Base-by-base conservation (phyloP, 2,888 invertebrate species). In the Phyllotreta cruciferae region DNA sequence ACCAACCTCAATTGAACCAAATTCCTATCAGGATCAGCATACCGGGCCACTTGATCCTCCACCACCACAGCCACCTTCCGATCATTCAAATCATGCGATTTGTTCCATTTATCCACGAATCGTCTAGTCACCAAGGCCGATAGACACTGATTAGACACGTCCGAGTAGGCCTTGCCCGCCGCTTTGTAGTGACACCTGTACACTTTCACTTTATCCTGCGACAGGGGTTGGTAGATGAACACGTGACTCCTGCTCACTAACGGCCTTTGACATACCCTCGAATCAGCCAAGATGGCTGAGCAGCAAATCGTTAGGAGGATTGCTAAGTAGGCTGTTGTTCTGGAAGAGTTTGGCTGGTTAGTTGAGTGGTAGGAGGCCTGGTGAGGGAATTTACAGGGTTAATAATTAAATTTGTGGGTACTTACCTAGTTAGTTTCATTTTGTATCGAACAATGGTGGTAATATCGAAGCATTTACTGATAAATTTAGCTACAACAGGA, bases 131-230 rank as follows among this genome's bases (percentile, higher is more conserved):
- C 13, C 37, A 42, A 49, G 4, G 63, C 63, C 6, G 36, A 42
- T 10, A 63, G 39, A 38, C 63, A 63, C n/a, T 63, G 45, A 13
- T 63, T 38, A 2, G 63, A 54, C 8, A 63, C 50, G 38, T 63
- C 58, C 34, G 53, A 63, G 42, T 63, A 63, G 5, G 35, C 14
- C 11, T 24, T 53, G 9, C 44, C 34, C 0, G 11, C 37, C 10
- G 56, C 49, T 10, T 55, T 60, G 36, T 54, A 63, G 3, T 55
- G 39, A n/a, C 63, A 63, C 37, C 49, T 42, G 38, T 55, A 24
- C 4, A 63, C 49, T 50, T 41, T 58, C 0, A 55, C 55, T 24
- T 24, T 24, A 4, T 24, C 24, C 24, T 24, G 24, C 2, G 24
- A 24, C 4, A n/a, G 34, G 14, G 52, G 42, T 52, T 56, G 55